phyloP scores from a whole-genome alignment of 2,113 vertebrate genomes.

The Taurulus bubalis region DNA sequence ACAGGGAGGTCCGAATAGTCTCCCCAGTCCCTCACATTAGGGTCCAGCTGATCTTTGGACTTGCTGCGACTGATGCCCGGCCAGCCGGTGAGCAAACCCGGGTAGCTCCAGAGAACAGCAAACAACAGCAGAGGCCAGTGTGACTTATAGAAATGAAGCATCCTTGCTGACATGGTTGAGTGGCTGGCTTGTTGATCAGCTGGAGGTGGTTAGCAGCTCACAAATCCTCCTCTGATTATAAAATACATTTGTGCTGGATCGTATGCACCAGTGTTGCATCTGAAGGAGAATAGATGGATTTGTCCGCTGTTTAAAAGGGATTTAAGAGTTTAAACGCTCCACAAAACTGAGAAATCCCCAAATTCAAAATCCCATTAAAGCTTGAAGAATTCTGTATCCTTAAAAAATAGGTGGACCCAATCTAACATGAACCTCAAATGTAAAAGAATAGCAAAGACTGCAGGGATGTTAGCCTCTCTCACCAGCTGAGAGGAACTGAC shows the following conservation, averaged over 20 bases:
- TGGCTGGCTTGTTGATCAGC: conserved; percentile 27
- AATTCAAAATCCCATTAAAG: conserved; percentile 4
- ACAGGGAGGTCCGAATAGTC: conserved; percentile 75
- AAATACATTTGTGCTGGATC: conserved; percentile 8
- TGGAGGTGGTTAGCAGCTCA: conserved; percentile 25
- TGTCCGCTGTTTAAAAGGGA: conserved; percentile 7
- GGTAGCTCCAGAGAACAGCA: conserved; percentile 67
- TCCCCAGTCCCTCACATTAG: conserved; percentile 78
- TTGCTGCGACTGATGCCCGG: conserved; percentile 37
- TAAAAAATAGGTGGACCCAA: conserved; percentile 19
- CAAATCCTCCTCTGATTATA: conserved; percentile 18
- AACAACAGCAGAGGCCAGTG: conserved; percentile 60
- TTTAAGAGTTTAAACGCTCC: neutral
- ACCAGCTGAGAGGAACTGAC: conserved; percentile 51
- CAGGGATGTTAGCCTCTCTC: conserved; percentile 34
- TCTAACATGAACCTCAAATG: conserved; percentile 4
- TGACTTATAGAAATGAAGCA: conserved; percentile 55
- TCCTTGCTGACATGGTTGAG: conserved; percentile 48
- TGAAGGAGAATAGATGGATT: conserved; percentile 5
- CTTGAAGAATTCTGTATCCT: neutral
- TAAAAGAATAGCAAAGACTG: conserved; percentile 21
- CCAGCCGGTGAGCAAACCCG: conserved; percentile 41
- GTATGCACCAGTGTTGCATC: conserved; percentile 12
- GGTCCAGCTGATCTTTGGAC: conserved; percentile 64
- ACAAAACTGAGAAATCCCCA: conserved; percentile 16